phyloP scores from a whole-genome alignment of 1,140 invertebrate genomes.

The Chironomus tepperi region DNA sequence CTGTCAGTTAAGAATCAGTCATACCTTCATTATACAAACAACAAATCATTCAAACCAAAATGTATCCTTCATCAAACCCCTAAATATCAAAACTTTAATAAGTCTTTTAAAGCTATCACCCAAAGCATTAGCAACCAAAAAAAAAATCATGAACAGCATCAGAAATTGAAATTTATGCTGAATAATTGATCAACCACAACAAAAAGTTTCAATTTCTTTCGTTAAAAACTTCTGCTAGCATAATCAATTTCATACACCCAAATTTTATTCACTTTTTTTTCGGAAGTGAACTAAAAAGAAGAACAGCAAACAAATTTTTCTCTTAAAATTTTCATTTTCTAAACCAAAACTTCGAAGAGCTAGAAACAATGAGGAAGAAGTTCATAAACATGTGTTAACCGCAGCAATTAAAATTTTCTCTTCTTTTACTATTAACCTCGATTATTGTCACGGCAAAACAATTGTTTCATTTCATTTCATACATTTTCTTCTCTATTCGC shows the following conservation, averaged over 20 bases:
- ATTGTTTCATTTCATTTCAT: not conserved
- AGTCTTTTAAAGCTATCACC: no score
- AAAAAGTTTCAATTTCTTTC: no score
- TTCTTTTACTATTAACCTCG: not conserved
- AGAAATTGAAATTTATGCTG: no score
- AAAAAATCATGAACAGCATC: no score
- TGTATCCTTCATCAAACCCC: no score
- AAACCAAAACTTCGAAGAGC: not conserved
- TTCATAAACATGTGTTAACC: not conserved
- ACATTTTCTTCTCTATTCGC: not conserved
- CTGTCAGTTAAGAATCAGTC: no score
- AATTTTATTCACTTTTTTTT: not conserved
- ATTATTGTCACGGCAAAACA: conserved; percentile 3
- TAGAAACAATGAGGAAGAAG: no score
- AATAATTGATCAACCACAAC: no score
- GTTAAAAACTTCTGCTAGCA: not conserved
- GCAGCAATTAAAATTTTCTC: conserved; percentile 1
- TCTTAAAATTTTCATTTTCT: not conserved
- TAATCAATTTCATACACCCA: not conserved
- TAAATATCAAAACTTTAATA: no score
- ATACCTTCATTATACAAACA: no score
- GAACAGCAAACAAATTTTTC: not conserved
- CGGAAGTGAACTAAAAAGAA: not conserved
- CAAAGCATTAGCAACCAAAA: no score
- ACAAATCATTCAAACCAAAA: no score